These are phyloP conservation scores for Melanostigma gelatinosum DNA, from an alignment of 2,113 vertebrate species.

Conservation along the genomic window DNA sequence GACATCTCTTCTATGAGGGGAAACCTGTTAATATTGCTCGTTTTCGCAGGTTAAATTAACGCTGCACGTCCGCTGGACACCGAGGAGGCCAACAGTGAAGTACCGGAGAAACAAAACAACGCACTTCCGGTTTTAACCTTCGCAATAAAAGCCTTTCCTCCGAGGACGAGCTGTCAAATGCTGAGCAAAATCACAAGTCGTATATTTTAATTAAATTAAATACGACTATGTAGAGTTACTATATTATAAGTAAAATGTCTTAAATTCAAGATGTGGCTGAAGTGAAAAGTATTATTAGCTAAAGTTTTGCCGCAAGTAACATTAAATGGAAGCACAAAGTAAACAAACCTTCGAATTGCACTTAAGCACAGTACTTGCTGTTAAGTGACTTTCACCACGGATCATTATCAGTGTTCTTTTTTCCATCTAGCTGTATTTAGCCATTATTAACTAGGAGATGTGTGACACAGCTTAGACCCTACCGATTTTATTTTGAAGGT, in stretches of 20 bases:
- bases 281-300: too few relatives aligned
- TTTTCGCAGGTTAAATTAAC: slow-evolving; percentile 30
- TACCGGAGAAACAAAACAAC: not conserved
- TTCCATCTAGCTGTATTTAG: not conserved
- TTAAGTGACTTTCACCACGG: not conserved
- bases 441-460: not conserved
- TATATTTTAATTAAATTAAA: not conserved
- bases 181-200: too few relatives aligned
- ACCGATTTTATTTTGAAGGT: slow-evolving; percentile 44
- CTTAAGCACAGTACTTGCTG: too few relatives aligned
- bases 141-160: slow-evolving; percentile 44
- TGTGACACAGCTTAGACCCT: not conserved
- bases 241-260: not conserved
- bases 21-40: not conserved
- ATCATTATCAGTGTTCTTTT: not conserved
- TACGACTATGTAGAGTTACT: not conserved
- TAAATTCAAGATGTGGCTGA: not conserved
- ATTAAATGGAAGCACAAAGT: too few relatives aligned
- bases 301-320: too few relatives aligned
- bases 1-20: not conserved
- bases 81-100: slow-evolving; percentile 37
- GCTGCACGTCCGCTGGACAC: slow-evolving; percentile 17
- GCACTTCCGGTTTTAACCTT: slow-evolving; percentile 8
- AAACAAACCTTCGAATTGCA: too few relatives aligned
- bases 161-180: not conserved